Evolutionary conservation across 1,140 invertebrate species (phyloP).

Genomic region (Drosophila tani): DNA sequence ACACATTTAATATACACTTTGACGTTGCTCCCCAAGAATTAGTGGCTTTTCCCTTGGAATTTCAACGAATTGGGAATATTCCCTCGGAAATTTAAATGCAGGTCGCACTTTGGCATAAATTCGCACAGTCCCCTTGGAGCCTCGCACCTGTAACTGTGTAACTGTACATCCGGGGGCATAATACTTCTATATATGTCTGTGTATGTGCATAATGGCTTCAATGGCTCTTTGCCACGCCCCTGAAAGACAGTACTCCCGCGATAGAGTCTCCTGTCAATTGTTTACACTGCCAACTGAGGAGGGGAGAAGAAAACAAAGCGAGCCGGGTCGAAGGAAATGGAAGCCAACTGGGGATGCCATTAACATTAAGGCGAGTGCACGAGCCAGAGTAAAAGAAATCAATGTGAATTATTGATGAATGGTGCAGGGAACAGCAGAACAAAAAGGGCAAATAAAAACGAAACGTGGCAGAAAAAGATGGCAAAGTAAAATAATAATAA

Average conservation of each 20-base stretch:
- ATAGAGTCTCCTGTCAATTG: constrained; percentile 61
- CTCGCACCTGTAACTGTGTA: constrained; percentile 12
- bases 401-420: constrained; percentile 84
- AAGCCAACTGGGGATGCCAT: constrained; percentile 55
- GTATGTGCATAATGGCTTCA: constrained; percentile 35
- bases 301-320: constrained; percentile 24
- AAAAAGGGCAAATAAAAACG: constrained; percentile 58
- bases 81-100: constrained; percentile 34
- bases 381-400: constrained; percentile 55
- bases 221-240: constrained; percentile 14
- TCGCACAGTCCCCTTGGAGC: constrained; percentile 23
- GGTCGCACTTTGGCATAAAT: constrained; percentile 42
- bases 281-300: constrained; percentile 60
- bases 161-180: constrained; percentile 9
- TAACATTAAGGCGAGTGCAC: constrained; percentile 34
- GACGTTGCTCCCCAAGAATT: constrained; percentile 12
- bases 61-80: constrained; percentile 22
- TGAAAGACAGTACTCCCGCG: constrained; percentile 20
- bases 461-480: constrained; percentile 68
- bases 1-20: constrained; percentile 13
- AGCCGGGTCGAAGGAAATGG: constrained; percentile 3
- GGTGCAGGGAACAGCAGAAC: constrained; percentile 50
- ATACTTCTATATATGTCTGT: constrained; percentile 4
- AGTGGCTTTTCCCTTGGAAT: constrained; percentile 33
- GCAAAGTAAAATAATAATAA: constrained; percentile 77